Base-by-base conservation (phyloP, 2,888 invertebrate genomes). In the Clusia tigrina region DNA sequence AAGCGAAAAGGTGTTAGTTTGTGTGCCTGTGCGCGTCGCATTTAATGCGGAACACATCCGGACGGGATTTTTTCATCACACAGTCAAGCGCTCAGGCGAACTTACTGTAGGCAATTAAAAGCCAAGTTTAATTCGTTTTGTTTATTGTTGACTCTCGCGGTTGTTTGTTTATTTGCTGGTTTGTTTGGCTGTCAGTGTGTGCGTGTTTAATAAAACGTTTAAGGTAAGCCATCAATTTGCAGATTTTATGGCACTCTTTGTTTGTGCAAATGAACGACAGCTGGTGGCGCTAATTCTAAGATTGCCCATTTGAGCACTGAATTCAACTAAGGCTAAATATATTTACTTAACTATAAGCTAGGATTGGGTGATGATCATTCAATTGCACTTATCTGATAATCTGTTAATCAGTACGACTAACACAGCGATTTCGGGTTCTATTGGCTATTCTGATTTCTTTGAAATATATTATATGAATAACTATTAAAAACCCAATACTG, bases 41-140 rank as follows among this genome's bases (percentile, higher is more conserved):
- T 58, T 26, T 25, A 23, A n/a, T 42, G 9, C 9, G 42, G 15
- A 20, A 20, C 24, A 10, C 24, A 2, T 54, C 48, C 22, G 25
- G 25, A 48, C 48, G 24, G 15, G 20, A 2, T 24, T 46, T 46
- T 42, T 20, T 17, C 9, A n/a, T 26, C 32, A 18, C 18, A 24
- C 18, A 9, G 3, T 15, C 10, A n/a, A 52, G 12, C 15, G 52
- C 24, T 52, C 18, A 9, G 17, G 24, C 17, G 42, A 52, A 56
- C 24, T 51, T 32, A 9, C 12, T 48, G 48, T 55, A 24, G 18
- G 63, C 63, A 58, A 60, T 60, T 64, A 64, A 64, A 64, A 64
- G 56, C 38, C 52, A 60, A 60, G 22, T 61, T 60, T 55, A 58
- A 61, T 58, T 61, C 54, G 25, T 64, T 64, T 12, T 58, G 23